Conservation (phyloP, 92 coral and sea anemone genomes). For the Zoanthus sansibaricus region DNA sequence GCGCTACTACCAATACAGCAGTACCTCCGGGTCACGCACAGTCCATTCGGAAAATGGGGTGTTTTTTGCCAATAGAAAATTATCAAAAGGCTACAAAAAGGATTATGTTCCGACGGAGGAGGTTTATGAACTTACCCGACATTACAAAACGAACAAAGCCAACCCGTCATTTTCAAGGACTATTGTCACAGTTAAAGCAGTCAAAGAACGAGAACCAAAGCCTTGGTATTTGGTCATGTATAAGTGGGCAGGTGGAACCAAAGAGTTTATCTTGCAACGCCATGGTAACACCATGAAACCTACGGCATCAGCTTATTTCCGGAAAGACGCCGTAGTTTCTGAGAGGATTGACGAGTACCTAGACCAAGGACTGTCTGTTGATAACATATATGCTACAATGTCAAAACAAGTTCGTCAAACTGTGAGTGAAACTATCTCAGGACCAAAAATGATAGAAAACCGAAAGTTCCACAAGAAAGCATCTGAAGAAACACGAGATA, state of each 20-base stretch:
- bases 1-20: conserved; percentile 8
- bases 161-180: conserved; percentile 61
- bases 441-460: conserved; percentile 69
- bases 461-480: conserved; percentile 30
- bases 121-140: conserved; percentile 39
- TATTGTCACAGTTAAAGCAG: conserved; percentile 50
- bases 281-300: conserved; percentile 73
- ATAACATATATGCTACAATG: conserved; percentile 49
- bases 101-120: conserved; percentile 51
- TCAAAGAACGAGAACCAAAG: conserved; percentile 46
- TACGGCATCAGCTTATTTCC: conserved; percentile 53
- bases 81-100: conserved; percentile 51
- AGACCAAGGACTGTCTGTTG: conserved; percentile 67
- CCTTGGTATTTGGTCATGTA: conserved; percentile 62
- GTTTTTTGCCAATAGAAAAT: not conserved
- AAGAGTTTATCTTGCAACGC: conserved; percentile 62
- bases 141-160: conserved; percentile 42
- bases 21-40: conserved; percentile 45
- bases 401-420: conserved; percentile 40
- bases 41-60: conserved; percentile 49
- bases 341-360: conserved; percentile 49
- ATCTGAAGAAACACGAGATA: not conserved
- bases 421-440: conserved; percentile 64
- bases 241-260: conserved; percentile 54
- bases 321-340: conserved; percentile 64